These are phyloP conservation scores for Actias luna DNA, from an alignment of 2,888 invertebrate species.

Conservation along the genomic window DNA sequence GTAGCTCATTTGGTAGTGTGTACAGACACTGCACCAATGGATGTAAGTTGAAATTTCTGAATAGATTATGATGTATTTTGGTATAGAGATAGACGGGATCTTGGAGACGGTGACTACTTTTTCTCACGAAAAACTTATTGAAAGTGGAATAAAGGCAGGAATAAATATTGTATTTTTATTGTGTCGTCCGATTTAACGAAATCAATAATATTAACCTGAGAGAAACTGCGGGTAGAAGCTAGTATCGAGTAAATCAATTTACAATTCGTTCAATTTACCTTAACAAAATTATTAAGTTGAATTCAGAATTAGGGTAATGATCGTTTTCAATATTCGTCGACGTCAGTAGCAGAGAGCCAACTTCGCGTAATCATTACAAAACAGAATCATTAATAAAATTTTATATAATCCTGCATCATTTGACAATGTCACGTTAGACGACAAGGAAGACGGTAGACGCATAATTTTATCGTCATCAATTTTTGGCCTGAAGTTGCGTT, in stretches of 20 bases:
- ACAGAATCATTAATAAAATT: slow-evolving; percentile 27
- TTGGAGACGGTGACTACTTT: too few relatives aligned
- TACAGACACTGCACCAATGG: too few relatives aligned
- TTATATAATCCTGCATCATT: slow-evolving; percentile 21
- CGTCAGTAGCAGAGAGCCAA: slow-evolving; percentile 11
- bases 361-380: slow-evolving; percentile 17
- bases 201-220: too few relatives aligned
- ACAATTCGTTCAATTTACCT: not conserved
- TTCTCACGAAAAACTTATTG: too few relatives aligned
- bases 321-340: slow-evolving; percentile 1
- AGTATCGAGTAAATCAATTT: not conserved
- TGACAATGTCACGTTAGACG: slow-evolving; percentile 23
- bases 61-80: too few relatives aligned
- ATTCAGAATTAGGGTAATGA: not conserved
- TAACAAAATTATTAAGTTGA: not conserved
- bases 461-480: slow-evolving; percentile 28
- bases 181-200: too few relatives aligned
- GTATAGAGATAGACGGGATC: too few relatives aligned
- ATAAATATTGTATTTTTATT: too few relatives aligned
- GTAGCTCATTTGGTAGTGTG: too few relatives aligned
- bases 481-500: slow-evolving; percentile 21
- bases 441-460: slow-evolving; percentile 9
- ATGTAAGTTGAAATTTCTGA: too few relatives aligned
- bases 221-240: too few relatives aligned
- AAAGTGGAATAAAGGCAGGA: too few relatives aligned